Evolutionary conservation across 2,888 invertebrate genomes (phyloP).

Genomic region (Lysandra bellargus): DNA sequence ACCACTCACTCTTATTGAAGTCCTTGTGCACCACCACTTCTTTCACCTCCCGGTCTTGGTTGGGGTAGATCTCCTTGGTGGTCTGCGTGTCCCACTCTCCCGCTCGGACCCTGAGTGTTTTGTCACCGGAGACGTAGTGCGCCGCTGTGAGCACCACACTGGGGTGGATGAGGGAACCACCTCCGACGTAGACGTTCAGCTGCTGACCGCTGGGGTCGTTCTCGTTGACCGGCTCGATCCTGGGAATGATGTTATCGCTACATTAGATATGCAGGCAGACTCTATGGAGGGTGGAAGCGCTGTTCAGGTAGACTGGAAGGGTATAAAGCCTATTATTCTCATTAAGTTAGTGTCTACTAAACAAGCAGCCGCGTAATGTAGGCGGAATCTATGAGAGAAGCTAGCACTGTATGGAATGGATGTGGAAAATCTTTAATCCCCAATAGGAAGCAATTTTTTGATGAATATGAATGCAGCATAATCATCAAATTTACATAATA

Average conservation of each 20-base stretch:
- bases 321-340: no score
- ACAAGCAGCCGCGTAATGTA: no score
- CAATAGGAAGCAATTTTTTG: no score
- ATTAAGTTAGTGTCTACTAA: no score
- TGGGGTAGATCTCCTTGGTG: constrained; percentile 83
- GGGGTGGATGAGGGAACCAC: constrained; percentile 89
- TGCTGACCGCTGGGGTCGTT: constrained; percentile 69
- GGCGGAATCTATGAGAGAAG: no score
- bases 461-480: no score
- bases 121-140: constrained; percentile 64
- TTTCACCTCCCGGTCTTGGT: constrained; percentile 84
- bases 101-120: constrained; percentile 76
- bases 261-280: constrained; percentile 22
- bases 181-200: constrained; percentile 84
- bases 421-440: no score
- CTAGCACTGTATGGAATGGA: no score
- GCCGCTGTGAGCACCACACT: constrained; percentile 89
- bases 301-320: no score
- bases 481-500: no score
- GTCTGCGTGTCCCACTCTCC: constrained; percentile 93
- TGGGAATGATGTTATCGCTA: constrained; percentile 43
- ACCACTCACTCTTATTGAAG: constrained; percentile 47
- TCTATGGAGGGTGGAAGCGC: not conserved
- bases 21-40: constrained; percentile 80
- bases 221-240: constrained; percentile 71